Base-by-base conservation (phyloP, 53 echinoderm and acorn worm genomes). In the Patiria pectinifera region DNA sequence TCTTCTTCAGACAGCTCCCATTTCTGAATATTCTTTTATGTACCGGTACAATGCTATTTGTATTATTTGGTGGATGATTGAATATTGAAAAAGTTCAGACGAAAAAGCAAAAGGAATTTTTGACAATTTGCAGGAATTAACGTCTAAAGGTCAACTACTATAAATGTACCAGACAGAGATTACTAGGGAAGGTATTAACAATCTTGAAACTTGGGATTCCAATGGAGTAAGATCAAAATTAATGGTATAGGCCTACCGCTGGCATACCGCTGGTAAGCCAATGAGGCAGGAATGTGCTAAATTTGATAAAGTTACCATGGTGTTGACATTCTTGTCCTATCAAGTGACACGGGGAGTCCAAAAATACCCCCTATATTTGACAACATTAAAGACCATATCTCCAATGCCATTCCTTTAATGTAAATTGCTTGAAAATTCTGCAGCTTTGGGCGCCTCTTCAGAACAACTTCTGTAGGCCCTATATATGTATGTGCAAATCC, bases 61-160 rank as follows among this genome's bases (percentile, higher is more conserved):
- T 53, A 8, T 6, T 3, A 53, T 5, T 53, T 2, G 53, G 53
- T 53, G 53, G 53, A 53, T 5, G 53, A 53, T 6, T 53, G 53
- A 53, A 53, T 0, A 53, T 53, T 53, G 53, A 25, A 76, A 69
- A 69, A 18, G 7, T 69, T 69, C 69, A 69, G 4, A 21, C 13
- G 19, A 74, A 74, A 66, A 15, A 11, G 66, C 74, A n/a, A 9
- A 9, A 10, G 22, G 0, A 79, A 47, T 44, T 79, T 13, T 18
- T 12, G 3, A 79, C 43, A 46, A 79, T 79, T 79, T 14, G 80
- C 80, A 44, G 44, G 25, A 46, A 15, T 47, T 18, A 79, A 46
- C 48, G 10, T 46, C 15, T 45, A 79, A 82, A 82, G 82, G 82
- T 82, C 82, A 82, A 59, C 59, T 82, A 24, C 59, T 21, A 58